phyloP scores from a whole-genome alignment of 2,888 invertebrate genomes.

The Microdon myrmicae region DNA sequence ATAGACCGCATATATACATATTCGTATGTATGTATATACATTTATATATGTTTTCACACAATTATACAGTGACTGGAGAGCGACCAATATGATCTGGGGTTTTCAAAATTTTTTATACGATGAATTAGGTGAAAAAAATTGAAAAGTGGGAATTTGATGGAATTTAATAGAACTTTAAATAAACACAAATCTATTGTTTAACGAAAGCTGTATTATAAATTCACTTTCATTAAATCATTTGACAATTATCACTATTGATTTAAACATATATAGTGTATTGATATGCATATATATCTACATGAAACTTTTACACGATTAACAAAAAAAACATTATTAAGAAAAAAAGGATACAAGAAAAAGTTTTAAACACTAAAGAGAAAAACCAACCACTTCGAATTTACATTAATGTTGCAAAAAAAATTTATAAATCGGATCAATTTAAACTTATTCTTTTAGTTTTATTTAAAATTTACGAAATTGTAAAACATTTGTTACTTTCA shows the following conservation, averaged over 20 bases:
- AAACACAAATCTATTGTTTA: slow-evolving; percentile 19
- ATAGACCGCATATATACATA: no score
- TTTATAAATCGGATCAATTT: slow-evolving; percentile 6
- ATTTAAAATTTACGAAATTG: slow-evolving; percentile 16
- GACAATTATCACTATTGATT: slow-evolving; percentile 38
- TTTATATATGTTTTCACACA: slow-evolving; percentile 54
- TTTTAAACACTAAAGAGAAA: slow-evolving; percentile 22
- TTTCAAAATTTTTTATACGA: slow-evolving; percentile 61
- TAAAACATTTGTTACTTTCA: slow-evolving; percentile 29
- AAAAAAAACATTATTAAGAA: not conserved
- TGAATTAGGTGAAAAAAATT: slow-evolving; percentile 37
- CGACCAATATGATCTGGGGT: slow-evolving; percentile 67
- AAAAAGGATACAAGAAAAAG: not conserved
- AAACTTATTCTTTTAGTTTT: slow-evolving; percentile 9
- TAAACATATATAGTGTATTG: slow-evolving; percentile 49
- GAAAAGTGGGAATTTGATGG: slow-evolving; percentile 39
- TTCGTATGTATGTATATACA: no score
- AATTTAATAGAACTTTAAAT: slow-evolving; percentile 47
- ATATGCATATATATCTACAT: slow-evolving; percentile 43
- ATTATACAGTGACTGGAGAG: slow-evolving; percentile 63
- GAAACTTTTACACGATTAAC: slow-evolving; percentile 1
- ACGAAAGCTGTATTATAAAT: slow-evolving; percentile 37
- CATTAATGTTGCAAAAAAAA: slow-evolving; percentile 45
- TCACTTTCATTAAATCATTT: slow-evolving; percentile 41
- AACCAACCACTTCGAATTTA: slow-evolving; percentile 53